These are phyloP conservation scores for Siphamia tubifer DNA, from an alignment of 2,113 vertebrate species.

Conservation along the genomic window DNA sequence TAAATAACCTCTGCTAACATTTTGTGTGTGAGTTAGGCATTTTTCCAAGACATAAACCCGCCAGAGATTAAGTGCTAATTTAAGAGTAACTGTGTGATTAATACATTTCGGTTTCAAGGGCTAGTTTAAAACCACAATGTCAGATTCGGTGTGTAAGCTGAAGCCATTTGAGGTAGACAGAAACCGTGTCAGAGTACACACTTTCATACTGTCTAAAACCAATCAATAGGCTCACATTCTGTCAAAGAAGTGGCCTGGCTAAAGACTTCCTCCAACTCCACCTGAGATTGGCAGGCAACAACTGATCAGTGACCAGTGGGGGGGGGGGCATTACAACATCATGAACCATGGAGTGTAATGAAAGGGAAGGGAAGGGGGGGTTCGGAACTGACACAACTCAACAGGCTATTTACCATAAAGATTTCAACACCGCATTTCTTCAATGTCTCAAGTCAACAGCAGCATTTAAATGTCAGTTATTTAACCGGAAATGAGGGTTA, in stretches of 20 bases:
- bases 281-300: constrained; percentile 41
- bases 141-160: constrained; percentile 33
- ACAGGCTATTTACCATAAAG: constrained; percentile 35
- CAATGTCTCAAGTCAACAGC: constrained; percentile 60
- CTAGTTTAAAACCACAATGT: constrained; percentile 51
- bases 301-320: constrained; percentile 9
- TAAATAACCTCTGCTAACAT: constrained; percentile 4
- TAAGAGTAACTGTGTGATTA: neutral
- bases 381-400: constrained; percentile 30
- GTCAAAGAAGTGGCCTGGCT: constrained; percentile 18
- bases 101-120: constrained; percentile 11
- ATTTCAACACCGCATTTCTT: constrained; percentile 44
- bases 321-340: constrained; percentile 16
- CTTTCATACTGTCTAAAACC: constrained; percentile 47
- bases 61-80: neutral
- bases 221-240: constrained; percentile 9
- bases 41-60: too few relatives aligned
- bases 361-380: neutral
- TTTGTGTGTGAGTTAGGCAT: neutral
- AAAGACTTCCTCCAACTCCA: constrained; percentile 35
- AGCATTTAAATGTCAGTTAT: constrained; percentile 58
- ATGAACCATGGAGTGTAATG: constrained; percentile 38
- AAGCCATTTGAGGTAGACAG: constrained; percentile 75
- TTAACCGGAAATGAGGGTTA: constrained; percentile 53
- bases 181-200: constrained; percentile 50